Conservation (phyloP, 92 coral and sea anemone species). For the Palythoa grandiflora region DNA sequence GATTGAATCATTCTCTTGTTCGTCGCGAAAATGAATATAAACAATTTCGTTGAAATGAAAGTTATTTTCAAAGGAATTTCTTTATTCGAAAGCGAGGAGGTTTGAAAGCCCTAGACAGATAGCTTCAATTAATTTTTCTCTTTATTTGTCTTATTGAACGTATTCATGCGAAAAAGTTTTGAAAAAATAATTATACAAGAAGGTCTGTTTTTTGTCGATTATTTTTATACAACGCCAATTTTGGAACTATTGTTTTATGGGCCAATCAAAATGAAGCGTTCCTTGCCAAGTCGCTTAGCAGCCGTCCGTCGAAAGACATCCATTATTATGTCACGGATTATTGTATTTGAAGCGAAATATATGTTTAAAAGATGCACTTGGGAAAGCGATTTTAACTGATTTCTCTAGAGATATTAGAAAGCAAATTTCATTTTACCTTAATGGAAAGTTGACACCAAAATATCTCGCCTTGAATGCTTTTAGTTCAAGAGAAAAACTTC, state of each 20-base stretch:
- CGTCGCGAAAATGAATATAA: too few species aligned
- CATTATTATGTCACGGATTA: neutral
- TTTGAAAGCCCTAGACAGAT: too few species aligned
- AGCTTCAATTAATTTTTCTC: too few species aligned
- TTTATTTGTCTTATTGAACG: too few species aligned
- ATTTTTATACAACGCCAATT: neutral
- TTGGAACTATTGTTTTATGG: slow-evolving; percentile 8
- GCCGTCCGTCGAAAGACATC: slow-evolving; percentile 28
- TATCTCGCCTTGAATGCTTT: neutral
- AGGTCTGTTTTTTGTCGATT: too few species aligned
- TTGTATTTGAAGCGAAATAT: neutral
- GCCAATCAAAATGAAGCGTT: slow-evolving; percentile 27
- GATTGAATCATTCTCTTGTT: too few species aligned
- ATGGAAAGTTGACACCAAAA: neutral
- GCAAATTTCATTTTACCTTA: neutral
- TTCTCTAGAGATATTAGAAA: neutral
- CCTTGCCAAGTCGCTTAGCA: slow-evolving; percentile 18
- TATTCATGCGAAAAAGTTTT: too few species aligned
- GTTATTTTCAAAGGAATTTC: too few species aligned
- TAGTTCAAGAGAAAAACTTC: slow-evolving; percentile 14
- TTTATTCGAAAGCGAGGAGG: too few species aligned
- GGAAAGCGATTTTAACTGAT: neutral
- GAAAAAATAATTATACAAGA: too few species aligned
- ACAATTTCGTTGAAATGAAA: too few species aligned
- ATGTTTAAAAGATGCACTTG: neutral